Percentiles rank a stretch among this genome's conserved stretches.
Evolutionary conservation across 2,113 vertebrate genomes (phyloP).

Genomic region (Hyaena hyaena): DNA sequence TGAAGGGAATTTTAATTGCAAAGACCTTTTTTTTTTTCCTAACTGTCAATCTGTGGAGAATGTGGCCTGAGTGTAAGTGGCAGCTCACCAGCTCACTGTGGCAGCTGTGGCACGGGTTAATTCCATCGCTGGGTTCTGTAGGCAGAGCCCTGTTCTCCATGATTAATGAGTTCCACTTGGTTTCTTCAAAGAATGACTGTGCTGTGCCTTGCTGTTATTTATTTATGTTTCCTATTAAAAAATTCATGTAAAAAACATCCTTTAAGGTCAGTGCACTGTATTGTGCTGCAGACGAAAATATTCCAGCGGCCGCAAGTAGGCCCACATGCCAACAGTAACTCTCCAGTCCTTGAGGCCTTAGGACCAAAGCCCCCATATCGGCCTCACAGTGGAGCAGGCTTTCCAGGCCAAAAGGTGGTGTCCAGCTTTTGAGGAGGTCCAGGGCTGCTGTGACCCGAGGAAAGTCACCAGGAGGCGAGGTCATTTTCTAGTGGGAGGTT

Average conservation of each 20-base stretch:
- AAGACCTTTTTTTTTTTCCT: background rate
- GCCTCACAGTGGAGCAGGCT: background rate
- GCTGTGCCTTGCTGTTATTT: slow-evolving; percentile 76
- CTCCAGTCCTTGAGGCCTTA: background rate
- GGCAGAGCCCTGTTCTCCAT: slow-evolving; percentile 61
- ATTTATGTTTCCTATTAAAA: slow-evolving; percentile 82
- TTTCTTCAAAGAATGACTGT: slow-evolving; percentile 75
- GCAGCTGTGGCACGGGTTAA: background rate
- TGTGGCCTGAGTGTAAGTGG: background rate
- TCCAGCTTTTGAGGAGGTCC: background rate
- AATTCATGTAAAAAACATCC: slow-evolving; percentile 77
- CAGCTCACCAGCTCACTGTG: background rate
- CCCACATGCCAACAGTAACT: background rate
- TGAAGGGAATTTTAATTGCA: background rate
- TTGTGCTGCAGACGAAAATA: slow-evolving; percentile 56
- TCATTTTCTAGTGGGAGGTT: background rate
- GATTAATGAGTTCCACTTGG: slow-evolving; percentile 79
- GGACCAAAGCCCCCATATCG: background rate
- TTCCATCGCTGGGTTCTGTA: slow-evolving; percentile 26
- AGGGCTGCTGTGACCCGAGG: background rate
- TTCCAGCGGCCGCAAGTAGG: slow-evolving; percentile 35
- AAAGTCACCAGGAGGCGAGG: background rate
- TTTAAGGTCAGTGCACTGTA: slow-evolving; percentile 72
- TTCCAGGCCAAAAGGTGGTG: background rate
- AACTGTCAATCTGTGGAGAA: background rate